Evolutionary conservation across 2,888 invertebrate genomes (phyloP).

Genomic region (Hirtodrosophila cameraria): DNA sequence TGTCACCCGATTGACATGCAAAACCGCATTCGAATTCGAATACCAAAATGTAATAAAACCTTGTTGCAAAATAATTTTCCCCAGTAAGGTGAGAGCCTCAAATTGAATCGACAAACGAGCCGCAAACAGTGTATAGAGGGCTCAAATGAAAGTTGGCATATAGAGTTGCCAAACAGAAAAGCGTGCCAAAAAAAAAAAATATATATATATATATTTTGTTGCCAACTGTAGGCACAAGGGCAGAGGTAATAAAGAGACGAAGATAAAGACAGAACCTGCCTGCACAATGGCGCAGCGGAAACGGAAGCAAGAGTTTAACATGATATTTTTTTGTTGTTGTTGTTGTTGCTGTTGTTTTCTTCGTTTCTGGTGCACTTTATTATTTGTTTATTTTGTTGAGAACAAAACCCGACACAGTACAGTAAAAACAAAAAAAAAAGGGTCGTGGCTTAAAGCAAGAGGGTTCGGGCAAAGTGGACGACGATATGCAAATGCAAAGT

Average conservation of each 20-base stretch:
- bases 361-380: constrained; percentile 29
- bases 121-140: background rate
- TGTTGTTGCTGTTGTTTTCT: constrained; percentile 15
- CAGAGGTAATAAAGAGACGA: background rate
- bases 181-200: constrained; percentile 43
- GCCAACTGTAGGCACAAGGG: constrained; percentile 6
- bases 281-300: constrained; percentile 80
- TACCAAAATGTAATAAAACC: constrained; percentile 39
- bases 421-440: too few species aligned
- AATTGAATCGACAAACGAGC: constrained; percentile 19
- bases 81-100: constrained; percentile 13
- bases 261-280: constrained; percentile 46
- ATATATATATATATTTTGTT: constrained; percentile 4
- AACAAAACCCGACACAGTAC: constrained; percentile 5
- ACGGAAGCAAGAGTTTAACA: constrained; percentile 73
- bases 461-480: constrained; percentile 21
- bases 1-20: constrained; percentile 37
- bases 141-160: constrained; percentile 26
- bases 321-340: constrained; percentile 35
- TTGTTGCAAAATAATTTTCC: constrained; percentile 54
- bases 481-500: constrained; percentile 34
- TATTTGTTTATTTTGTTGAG: constrained; percentile 26
- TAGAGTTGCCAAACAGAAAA: constrained; percentile 33
- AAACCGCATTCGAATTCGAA: constrained; percentile 39
- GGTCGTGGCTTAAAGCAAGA: constrained; percentile 5